Conservation (phyloP, 2,888 invertebrate genomes). For the Bedellia somnulentella region DNA sequence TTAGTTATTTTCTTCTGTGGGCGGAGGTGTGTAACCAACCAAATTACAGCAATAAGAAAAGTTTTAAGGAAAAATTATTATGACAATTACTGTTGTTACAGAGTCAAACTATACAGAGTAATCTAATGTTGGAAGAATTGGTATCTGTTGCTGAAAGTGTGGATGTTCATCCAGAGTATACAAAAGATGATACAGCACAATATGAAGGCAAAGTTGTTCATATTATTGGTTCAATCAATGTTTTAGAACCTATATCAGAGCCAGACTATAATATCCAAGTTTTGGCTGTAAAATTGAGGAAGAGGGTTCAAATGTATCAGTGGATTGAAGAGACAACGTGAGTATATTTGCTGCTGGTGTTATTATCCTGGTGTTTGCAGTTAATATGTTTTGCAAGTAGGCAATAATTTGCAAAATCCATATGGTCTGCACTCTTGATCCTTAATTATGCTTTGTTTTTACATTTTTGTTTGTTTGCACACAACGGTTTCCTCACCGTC, state of each 20-base stretch:
- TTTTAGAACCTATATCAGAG: slow-evolving; percentile 82
- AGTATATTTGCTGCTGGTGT: slow-evolving; percentile 22
- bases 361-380: slow-evolving; percentile 10
- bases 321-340: slow-evolving; percentile 83
- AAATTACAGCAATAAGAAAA: too few species aligned
- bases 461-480: neutral
- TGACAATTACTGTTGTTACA: too few species aligned
- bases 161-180: slow-evolving; percentile 72
- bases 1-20: slow-evolving; percentile 76
- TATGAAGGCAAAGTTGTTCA: slow-evolving; percentile 79
- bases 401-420: too few species aligned
- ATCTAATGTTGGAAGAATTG: slow-evolving; percentile 78
- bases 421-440: too few species aligned
- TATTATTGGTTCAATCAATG: slow-evolving; percentile 70
- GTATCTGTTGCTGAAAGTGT: slow-evolving; percentile 49
- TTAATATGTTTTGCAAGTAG: too few species aligned
- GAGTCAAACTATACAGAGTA: slow-evolving; percentile 80
- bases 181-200: slow-evolving; percentile 64
- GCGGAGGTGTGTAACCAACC: too few species aligned
- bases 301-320: slow-evolving; percentile 91
- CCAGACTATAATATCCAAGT: slow-evolving; percentile 85
- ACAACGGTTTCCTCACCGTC: too few species aligned
- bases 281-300: slow-evolving; percentile 79
- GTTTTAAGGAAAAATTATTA: too few species aligned
- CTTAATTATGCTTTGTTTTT: slow-evolving; percentile 1